Base-by-base conservation (phyloP, 2,797 vertebrate genomes). In the Spizella passerina region DNA sequence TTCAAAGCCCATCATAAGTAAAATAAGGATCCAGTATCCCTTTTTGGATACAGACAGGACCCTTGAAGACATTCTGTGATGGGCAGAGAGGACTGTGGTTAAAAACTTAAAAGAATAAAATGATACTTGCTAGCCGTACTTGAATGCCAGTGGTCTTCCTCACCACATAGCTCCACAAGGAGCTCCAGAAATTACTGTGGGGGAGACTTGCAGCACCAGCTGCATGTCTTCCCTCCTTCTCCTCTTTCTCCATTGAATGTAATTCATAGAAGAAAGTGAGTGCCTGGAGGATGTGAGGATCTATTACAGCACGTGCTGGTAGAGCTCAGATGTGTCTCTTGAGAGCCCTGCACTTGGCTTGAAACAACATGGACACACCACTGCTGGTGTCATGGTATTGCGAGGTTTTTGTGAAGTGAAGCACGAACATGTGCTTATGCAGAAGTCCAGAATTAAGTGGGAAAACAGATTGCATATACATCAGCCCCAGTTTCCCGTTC, bases 301-400 rank as follows among this genome's bases (percentile, higher is more conserved):
- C 52, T 46, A 7, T 12, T 70, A 49, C 11, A 81, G 59, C 46
- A 56, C 41, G 34, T 76, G 23, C 50, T 76, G 20, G 38, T 56
- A n/a, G 17, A 43, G 47, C 57, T 59, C 46, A 59, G 44, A 68
- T 9, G 38, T 34, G 2, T 41, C 59, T 55, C 47, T 78, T 12
- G 2, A 61, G n/a, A 77, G 11, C 17, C 0, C 0, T n/a, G 22
- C 7, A 14, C 69, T 78, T 75, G 44, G 15, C 16, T 89, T 77
- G 57, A 71, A 85, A 68, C n/a, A 64, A 15, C 39, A 47, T 6
- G 14, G 44, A 34, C 84, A 76, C 10, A 27, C 10, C 26, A 34
- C 13, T 21, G 20, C 9, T 1, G 0, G 23, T 2, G 0, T 49
- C 12, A 1, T 4, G 1, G 30, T 14, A 11, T 41, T 49, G 34